These are phyloP conservation scores for Tortricodes alternella DNA, from an alignment of 2,888 invertebrate genomes.

Conservation along the genomic window DNA sequence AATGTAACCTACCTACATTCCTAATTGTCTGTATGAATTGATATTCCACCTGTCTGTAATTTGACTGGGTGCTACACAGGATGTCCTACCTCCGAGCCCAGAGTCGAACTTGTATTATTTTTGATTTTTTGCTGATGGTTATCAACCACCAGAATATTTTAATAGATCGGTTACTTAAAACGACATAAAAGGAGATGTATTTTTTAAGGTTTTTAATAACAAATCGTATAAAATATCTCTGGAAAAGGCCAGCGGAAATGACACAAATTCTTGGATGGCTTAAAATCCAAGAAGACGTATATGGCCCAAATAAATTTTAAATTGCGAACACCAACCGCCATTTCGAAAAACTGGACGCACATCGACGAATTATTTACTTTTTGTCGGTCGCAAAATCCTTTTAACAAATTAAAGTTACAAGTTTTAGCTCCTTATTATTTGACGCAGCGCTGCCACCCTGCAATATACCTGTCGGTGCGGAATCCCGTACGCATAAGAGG, in stretches of 20 bases:
- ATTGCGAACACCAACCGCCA: background rate
- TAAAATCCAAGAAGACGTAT: background rate
- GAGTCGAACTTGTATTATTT: too few species aligned
- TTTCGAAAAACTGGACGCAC: background rate
- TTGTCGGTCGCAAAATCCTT: background rate
- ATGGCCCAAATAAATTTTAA: constrained; percentile 2
- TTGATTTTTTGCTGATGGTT: too few species aligned
- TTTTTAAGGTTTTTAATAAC: background rate
- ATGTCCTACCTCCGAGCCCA: too few species aligned
- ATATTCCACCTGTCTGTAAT: too few species aligned
- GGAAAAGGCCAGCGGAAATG: background rate
- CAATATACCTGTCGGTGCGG: constrained; percentile 4
- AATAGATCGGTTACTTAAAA: background rate
- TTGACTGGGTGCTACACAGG: too few species aligned
- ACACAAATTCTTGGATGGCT: background rate
- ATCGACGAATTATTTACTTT: constrained; percentile 1
- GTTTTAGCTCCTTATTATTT: background rate
- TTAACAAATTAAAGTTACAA: background rate
- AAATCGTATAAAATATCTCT: background rate
- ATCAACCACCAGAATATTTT: too few species aligned
- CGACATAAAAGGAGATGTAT: background rate
- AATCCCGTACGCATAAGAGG: background rate
- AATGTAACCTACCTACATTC: too few species aligned
- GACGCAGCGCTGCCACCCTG: constrained; percentile 10
- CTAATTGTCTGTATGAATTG: too few species aligned